A percentile compares a stretch with the other conserved stretches of the same genome.
phyloP scores from a whole-genome alignment of 2,797 vertebrate species.

The Dromococcyx pavoninus region DNA sequence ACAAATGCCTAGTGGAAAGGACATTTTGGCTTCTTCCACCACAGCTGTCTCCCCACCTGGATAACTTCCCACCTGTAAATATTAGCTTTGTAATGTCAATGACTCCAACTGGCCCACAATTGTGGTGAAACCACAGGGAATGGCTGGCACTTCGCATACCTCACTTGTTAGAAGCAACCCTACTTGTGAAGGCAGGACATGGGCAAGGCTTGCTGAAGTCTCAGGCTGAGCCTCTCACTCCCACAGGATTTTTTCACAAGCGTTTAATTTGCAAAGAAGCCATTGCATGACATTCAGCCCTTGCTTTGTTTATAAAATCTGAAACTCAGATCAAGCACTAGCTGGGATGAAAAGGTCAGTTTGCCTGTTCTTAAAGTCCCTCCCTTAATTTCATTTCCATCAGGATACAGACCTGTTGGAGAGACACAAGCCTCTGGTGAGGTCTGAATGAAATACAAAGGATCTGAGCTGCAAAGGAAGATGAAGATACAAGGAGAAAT shows the following conservation, averaged over 20 bases:
- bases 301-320: conserved; percentile 41
- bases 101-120: not conserved
- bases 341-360: conserved; percentile 52
- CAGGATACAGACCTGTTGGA: not conserved
- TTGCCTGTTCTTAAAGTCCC: not conserved
- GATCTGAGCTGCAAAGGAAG: not conserved
- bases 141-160: not conserved
- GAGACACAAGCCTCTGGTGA: not conserved
- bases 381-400: not conserved
- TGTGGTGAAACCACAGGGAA: not conserved
- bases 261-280: conserved; percentile 40
- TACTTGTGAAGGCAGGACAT: not conserved
- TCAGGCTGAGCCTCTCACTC: not conserved
- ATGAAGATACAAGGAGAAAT: not conserved
- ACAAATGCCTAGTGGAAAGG: not conserved
- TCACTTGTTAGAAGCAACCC: not conserved
- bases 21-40: not conserved
- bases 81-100: not conserved
- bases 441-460: not conserved
- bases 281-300: conserved; percentile 31
- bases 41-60: not conserved
- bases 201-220: not conserved
- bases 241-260: not conserved
- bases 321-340: conserved; percentile 28
- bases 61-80: conserved; percentile 32